Conservation (phyloP, 2,888 invertebrate species). For the Cremastobaeus sp. region DNA sequence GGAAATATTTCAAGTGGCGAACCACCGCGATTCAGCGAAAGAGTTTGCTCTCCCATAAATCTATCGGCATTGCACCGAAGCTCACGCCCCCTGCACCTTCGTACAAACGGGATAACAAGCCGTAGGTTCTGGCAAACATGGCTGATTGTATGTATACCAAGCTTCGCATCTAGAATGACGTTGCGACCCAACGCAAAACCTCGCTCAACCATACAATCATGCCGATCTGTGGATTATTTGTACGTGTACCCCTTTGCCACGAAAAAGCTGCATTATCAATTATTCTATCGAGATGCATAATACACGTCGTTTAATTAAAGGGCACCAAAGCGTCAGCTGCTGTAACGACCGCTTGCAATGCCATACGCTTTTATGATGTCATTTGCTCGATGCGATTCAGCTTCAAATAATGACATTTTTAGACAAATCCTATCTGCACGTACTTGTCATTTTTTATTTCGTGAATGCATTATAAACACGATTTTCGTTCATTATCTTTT, state of each 20-base stretch:
- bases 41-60: slow-evolving; percentile 61
- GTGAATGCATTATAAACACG: too few species aligned
- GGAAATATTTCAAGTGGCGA: slow-evolving; percentile 54
- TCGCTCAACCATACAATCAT: slow-evolving; percentile 47
- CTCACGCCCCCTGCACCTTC: slow-evolving; percentile 54
- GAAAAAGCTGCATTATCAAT: slow-evolving; percentile 59
- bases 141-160: slow-evolving; percentile 69
- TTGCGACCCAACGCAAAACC: slow-evolving; percentile 54
- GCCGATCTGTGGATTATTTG: slow-evolving; percentile 54
- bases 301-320: slow-evolving; percentile 57
- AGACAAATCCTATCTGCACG: slow-evolving; percentile 34
- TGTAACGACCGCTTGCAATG: slow-evolving; percentile 38
- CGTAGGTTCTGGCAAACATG: slow-evolving; percentile 68
- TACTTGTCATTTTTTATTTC: too few species aligned
- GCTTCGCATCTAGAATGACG: slow-evolving; percentile 64
- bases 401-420: slow-evolving; percentile 45
- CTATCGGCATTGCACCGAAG: slow-evolving; percentile 52
- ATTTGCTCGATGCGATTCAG: slow-evolving; percentile 21
- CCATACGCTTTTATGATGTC: slow-evolving; percentile 48
- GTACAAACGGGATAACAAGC: slow-evolving; percentile 70
- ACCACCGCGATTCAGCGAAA: slow-evolving; percentile 44
- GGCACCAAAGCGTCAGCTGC: slow-evolving; percentile 52
- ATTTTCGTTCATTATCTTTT: too few species aligned
- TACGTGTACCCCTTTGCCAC: slow-evolving; percentile 40
- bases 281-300: slow-evolving; percentile 54